These are phyloP conservation scores for Manis crassicaudata DNA, from an alignment of 2,797 vertebrate species.

Conservation along the genomic window DNA sequence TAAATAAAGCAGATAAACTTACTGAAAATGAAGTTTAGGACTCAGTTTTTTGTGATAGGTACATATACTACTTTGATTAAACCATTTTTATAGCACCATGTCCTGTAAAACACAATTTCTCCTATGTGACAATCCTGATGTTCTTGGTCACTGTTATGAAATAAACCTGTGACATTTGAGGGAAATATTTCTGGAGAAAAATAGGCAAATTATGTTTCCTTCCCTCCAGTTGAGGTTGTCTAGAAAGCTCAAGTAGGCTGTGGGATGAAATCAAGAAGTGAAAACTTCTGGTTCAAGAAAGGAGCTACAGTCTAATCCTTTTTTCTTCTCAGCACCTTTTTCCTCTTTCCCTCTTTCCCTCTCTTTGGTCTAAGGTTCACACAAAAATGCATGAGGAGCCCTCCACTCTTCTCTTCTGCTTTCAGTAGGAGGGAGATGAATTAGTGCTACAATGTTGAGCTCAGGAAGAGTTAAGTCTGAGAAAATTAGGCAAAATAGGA, in stretches of 20 bases:
- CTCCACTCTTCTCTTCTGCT: neutral
- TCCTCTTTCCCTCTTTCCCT: neutral
- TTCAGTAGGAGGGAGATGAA: neutral
- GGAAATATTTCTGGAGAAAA: constrained; percentile 60
- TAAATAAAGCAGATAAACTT: neutral
- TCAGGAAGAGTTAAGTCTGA: neutral
- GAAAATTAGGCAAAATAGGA: neutral
- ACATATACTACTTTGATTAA: neutral
- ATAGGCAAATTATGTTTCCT: constrained; percentile 56
- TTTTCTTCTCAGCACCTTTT: neutral
- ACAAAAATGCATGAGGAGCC: neutral
- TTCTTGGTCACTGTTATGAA: neutral
- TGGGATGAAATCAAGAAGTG: neutral
- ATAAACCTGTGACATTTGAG: neutral
- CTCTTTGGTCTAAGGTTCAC: neutral
- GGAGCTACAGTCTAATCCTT: neutral
- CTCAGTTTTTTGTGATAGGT: neutral
- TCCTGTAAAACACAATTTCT: neutral
- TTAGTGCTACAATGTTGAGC: neutral
- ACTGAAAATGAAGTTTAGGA: neutral
- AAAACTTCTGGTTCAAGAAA: constrained; percentile 9
- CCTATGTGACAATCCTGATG: neutral
- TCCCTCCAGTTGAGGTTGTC: neutral
- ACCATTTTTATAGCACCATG: neutral
- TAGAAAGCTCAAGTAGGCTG: constrained; percentile 9